Evolutionary conservation across 2,888 invertebrate genomes (phyloP).

Genomic region (Micoletzkya japonica): DNA sequence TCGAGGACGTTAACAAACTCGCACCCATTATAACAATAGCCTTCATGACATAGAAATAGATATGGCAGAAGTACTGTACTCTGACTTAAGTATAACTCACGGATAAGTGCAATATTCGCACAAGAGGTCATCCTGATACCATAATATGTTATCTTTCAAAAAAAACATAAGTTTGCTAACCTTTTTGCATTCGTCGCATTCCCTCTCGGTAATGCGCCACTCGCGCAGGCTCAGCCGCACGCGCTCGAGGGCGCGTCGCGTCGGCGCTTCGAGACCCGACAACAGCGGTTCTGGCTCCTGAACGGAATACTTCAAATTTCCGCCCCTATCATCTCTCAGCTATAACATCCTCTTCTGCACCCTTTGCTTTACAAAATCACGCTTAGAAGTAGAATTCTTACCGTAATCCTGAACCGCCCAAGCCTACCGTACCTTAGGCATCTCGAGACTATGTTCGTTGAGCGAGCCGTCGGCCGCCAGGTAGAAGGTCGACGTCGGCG

Average conservation of each 20-base stretch:
- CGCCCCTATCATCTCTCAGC: not conserved
- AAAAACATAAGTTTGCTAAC: conserved; percentile 32
- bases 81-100: no score
- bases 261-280: conserved; percentile 19
- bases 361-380: not conserved
- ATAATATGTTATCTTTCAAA: no score
- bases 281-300: not conserved
- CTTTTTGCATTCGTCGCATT: conserved; percentile 43
- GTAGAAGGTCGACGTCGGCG: conserved; percentile 51
- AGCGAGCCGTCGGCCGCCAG: conserved; percentile 53
- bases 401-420: not conserved
- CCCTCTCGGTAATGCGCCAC: conserved; percentile 26
- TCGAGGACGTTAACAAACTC: no score
- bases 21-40: no score
- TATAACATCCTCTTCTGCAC: not conserved
- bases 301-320: conserved; percentile 16
- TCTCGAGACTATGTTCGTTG: conserved; percentile 51
- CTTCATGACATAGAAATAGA: no score
- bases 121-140: no score
- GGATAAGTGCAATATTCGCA: no score
- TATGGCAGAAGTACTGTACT: no score
- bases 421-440: conserved; percentile 40
- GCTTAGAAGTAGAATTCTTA: not conserved
- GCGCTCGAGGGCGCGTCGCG: conserved; percentile 21
- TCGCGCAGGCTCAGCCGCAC: conserved; percentile 37